phyloP scores from a whole-genome alignment of 2,113 vertebrate genomes.

The Sigmodon hispidus region DNA sequence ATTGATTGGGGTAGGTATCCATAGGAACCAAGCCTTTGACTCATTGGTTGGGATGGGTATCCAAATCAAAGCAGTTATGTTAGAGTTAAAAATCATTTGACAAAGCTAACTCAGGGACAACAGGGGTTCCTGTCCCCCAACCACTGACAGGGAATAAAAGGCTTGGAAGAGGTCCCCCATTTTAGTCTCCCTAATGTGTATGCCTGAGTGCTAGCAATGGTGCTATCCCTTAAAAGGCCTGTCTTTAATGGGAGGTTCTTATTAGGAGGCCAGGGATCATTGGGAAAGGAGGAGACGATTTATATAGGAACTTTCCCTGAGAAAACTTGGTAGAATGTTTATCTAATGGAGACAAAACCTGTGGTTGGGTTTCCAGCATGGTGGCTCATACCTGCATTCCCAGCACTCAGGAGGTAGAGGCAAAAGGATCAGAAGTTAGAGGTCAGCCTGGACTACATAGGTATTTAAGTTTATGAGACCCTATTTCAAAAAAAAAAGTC shows the following conservation, averaged over 20 bases:
- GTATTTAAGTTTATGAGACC: background rate
- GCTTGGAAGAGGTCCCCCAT: background rate
- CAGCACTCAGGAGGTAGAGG: background rate
- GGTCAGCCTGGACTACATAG: background rate
- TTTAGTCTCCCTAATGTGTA: background rate
- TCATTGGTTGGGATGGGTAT: background rate
- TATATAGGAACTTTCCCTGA: background rate
- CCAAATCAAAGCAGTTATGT: background rate
- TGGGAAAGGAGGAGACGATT: background rate
- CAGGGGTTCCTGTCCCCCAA: background rate
- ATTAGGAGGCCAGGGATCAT: background rate
- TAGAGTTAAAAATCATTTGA: background rate
- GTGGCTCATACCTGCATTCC: background rate
- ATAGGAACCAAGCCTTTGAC: too few species aligned
- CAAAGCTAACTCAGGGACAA: background rate
- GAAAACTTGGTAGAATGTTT: background rate
- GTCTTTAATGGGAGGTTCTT: background rate
- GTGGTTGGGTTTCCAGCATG: background rate
- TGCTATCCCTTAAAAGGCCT: slow-evolving; percentile 12
- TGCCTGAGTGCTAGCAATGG: background rate
- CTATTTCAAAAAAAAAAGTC: background rate
- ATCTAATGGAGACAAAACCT: too few species aligned
- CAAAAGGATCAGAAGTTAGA: background rate
- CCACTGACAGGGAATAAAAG: background rate
- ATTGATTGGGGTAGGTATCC: background rate